Base-by-base conservation (phyloP, 1,140 invertebrate species). In the Leptinotarsa lineolata region DNA sequence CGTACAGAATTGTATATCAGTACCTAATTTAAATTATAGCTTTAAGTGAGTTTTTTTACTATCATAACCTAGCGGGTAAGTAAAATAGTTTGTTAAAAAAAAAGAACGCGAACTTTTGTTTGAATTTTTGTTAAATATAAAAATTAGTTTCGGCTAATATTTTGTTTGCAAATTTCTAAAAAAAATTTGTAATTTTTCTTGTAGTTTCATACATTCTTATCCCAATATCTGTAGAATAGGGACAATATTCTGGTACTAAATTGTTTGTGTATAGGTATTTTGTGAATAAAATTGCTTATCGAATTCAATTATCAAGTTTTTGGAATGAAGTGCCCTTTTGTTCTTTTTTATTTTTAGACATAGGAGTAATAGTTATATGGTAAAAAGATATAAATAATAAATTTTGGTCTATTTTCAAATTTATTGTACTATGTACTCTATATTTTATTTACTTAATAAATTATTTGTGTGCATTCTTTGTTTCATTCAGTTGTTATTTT, bases 361-460 rank as follows among this genome's bases (percentile, higher is more conserved):
- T 72, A 72, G 71, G 45, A 54, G 21, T 72, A 30, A 72, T 72
- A 72, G 71, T 58, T 46, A 72, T 45, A 72, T 45, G 46, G 46
- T 54, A 58, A 61, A 60, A 63, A 68, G 20, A 68, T 30, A 63
- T 22, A 70, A 60, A 70, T 58, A 59, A n/a, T 70, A 58, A 70
- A 60, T 61, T 70, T 70, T 70, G 39, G 69, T 72, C 20, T 67
- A 72, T 66, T 72, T 72, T 72, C 44, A 72, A 72, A 72, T 66
- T 66, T 65, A 66, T 66, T 72, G 71, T 72, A 72, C 64, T 67
- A 67, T 60, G 71, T 72, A 66, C 64, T 63, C 59, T 72, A 71
- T 71, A 71, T 72, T 72, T 72, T 72, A 65, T 72, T 72, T 72
- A 72, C 61, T 72, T 67, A 72, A 66, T 72, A 72, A 72, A 72